These are phyloP conservation scores for Bombus superbus DNA, from an alignment of 1,140 invertebrate genomes.

Conservation along the genomic window DNA sequence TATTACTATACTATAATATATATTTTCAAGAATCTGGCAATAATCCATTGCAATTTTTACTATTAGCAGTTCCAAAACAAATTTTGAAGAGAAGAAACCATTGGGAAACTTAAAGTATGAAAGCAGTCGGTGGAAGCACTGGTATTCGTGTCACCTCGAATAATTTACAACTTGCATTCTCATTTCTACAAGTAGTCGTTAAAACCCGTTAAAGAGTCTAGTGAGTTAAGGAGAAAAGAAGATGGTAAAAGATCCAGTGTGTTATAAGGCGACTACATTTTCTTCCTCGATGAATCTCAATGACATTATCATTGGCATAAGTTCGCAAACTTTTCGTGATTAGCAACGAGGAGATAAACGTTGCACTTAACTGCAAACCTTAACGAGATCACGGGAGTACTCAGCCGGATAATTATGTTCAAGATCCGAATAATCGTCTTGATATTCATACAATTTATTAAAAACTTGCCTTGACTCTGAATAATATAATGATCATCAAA, in stretches of 20 bases:
- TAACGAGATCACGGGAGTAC: neutral
- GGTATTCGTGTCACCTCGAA: neutral
- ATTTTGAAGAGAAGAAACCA: neutral
- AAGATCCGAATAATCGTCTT: too few relatives aligned
- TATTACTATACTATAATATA: too few relatives aligned
- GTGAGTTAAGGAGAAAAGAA: neutral
- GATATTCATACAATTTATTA: too few relatives aligned
- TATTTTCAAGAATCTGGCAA: too few relatives aligned
- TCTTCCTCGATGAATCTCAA: neutral
- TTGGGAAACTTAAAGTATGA: neutral
- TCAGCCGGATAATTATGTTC: conserved; percentile 1
- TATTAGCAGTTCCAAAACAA: neutral
- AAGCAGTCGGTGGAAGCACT: too few relatives aligned
- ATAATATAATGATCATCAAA: neutral
- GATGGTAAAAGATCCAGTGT: neutral
- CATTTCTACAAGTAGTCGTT: neutral
- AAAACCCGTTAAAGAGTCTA: neutral
- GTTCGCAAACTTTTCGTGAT: neutral
- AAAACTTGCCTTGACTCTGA: neutral
- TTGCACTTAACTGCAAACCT: neutral
- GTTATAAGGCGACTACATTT: neutral
- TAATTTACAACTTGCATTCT: neutral
- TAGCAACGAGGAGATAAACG: neutral
- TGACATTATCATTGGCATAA: conserved; percentile 4
- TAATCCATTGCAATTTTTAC: neutral